Base-by-base conservation (phyloP, 2,888 invertebrate species). In the Zele albiditarsus region DNA sequence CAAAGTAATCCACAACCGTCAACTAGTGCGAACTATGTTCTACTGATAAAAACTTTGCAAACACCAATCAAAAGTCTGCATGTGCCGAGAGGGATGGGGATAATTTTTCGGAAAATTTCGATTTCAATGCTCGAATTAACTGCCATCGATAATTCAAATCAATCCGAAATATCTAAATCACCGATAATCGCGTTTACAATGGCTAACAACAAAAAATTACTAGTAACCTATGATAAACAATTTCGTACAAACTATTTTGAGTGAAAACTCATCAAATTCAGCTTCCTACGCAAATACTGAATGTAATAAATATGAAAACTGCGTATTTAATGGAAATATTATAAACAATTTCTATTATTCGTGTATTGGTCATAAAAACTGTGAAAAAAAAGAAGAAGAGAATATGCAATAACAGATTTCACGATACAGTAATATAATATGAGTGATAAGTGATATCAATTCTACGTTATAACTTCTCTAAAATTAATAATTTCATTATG, bases 271-370 rank as follows among this genome's bases (percentile, higher is more conserved):
- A 20, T 10, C 31, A 5, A 31, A 38, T 38, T 38, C 10, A n/a
- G n/a, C n/a, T n/a, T n/a, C n/a, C n/a, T n/a, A n/a, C n/a, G n/a
- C n/a, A n/a, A n/a, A n/a, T n/a, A n/a, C n/a, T n/a, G n/a, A 49
- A 60, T 49, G 62, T 63, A 49, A n/a, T n/a, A 69, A 68, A 38
- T 76, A 73, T 42, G 70, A 77, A 49, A 73, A 77, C 67, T 77
- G 74, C 53, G 62, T 66, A 38, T 77, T 77, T 62, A 49, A 77
- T 69, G 73, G 71, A 57, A 70, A 77, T 62, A 71, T 77, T 58
- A 74, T 71, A 5, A 71, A 73, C 67, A 62, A 77, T 68, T 71
- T 74, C 31, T 67, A 77, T 77, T 71, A 70, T 53, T 70, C 42
- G 2, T 38, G 38, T 38, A 8, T n/a, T n/a, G n/a, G n/a, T n/a